phyloP scores from a whole-genome alignment of 2,888 invertebrate genomes.

The Tenthredo amoena region DNA sequence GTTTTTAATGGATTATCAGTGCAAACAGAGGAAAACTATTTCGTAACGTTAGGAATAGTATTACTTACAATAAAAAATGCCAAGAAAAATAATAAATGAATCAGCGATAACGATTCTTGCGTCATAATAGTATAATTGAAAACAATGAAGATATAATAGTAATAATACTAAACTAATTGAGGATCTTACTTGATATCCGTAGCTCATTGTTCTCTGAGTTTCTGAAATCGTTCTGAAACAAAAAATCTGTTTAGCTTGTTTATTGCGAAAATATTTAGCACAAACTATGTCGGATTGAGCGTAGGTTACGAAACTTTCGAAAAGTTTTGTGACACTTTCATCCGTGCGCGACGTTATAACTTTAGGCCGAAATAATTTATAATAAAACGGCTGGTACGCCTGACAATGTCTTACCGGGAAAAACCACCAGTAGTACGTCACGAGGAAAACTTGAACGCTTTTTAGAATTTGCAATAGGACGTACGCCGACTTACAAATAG shows the following conservation, averaged over 20 bases:
- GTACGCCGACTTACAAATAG: not conserved
- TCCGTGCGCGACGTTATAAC: not conserved
- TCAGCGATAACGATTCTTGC: not conserved
- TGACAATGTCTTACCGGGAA: not conserved
- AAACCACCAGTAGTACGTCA: not conserved
- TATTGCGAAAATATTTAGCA: not conserved
- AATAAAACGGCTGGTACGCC: not conserved
- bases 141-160: not conserved
- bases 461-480: not conserved
- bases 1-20: not conserved
- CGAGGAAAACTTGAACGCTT: not conserved
- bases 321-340: not conserved
- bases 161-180: not conserved
- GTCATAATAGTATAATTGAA: not conserved
- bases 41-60: not conserved
- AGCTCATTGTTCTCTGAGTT: constrained; percentile 16
- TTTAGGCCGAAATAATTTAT: not conserved
- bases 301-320: not conserved
- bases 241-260: not conserved
- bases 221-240: not conserved
- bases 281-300: not conserved
- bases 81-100: not conserved
- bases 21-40: not conserved
- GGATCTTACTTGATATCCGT: constrained; percentile 35
- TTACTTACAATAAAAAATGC: not conserved